Evolutionary conservation across 2,888 invertebrate genomes (phyloP).

Genomic region (Himalopsyche anomala): DNA sequence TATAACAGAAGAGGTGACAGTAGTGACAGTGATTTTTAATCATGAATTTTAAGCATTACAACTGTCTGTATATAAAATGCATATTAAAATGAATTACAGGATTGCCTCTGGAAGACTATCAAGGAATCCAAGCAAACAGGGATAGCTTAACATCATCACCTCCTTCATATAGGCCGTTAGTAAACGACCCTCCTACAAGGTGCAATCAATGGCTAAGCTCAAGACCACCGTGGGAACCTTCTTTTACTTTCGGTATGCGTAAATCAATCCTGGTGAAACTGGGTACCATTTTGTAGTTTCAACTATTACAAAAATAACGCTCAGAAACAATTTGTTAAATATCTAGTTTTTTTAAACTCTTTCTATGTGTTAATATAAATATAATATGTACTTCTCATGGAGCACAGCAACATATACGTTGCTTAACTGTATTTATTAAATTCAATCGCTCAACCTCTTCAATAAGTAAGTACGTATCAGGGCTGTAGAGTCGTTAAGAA

Average conservation of each 20-base stretch:
- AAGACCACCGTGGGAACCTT: slow-evolving; percentile 36
- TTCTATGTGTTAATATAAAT: no score
- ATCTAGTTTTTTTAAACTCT: no score
- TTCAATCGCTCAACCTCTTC: no score
- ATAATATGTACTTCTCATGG: no score
- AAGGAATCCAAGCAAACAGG: slow-evolving; percentile 45
- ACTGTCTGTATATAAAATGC: no score
- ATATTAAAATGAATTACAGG: background rate
- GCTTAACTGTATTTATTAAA: no score
- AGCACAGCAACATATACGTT: no score
- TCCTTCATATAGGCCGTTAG: slow-evolving; percentile 21
- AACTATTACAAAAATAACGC: background rate
- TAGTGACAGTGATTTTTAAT: background rate
- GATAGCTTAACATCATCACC: slow-evolving; percentile 49
- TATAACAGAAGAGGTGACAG: slow-evolving; percentile 66
- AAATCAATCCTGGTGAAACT: no score
- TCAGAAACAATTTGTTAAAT: no score
- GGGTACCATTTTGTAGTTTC: background rate
- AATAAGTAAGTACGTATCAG: no score
- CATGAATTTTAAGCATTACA: background rate
- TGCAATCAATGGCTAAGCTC: slow-evolving; percentile 53
- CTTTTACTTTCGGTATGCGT: slow-evolving; percentile 50
- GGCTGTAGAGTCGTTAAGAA: no score
- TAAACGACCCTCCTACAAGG: slow-evolving; percentile 39
- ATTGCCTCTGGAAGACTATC: slow-evolving; percentile 52